Evolutionary conservation across 2,797 vertebrate genomes (phyloP), one percentile per base, ranked within the genome.

Genomic region (Phataginus tetradactyla): DNA sequence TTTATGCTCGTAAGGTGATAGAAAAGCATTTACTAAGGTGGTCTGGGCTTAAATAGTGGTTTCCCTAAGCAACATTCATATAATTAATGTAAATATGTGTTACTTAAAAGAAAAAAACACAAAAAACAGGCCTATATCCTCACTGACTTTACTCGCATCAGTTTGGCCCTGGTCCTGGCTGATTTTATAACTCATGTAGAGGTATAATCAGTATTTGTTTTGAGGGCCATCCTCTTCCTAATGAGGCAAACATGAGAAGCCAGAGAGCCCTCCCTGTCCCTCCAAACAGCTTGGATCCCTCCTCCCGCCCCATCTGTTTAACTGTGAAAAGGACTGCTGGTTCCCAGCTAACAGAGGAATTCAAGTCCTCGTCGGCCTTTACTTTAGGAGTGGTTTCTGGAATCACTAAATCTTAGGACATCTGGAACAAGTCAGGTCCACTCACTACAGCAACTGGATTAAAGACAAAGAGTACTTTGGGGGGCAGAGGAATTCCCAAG

Each of bases 381-480:
- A 20, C 96, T 98, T 95, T 37, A 94, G 88, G 55, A 96, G 95
- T 51, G 64, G 94, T 85, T 97, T 98, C 98, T 97, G 32, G 95
- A 97, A 90, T 90, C 96, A 87, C 81, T 98, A 97, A 92, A 96
- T 96, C 93, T 93, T 8, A 34, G 51, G 71, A 97, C 97, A 98
- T 98, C 98, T 99, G 98, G 98, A 98, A 98, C 68, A 7, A 96
- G 98, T 98, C 96, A 98, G 94, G 96, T 92, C 94, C 89, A 81
- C 94, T 96, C 83, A 66, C 86, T 88, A 93, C 25, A 95, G 98
- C 88, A 94, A 97, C 96, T 95, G 96, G 96, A 97, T 97, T 91
- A 97, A 96, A 87, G 86, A 95, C 86, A 94, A 94, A 95, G 95
- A 97, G 93, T 86, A 86, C 96, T 86, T 89, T 23, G 7, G 69